Conservation (phyloP, 2,797 vertebrate genomes). For the Prunella strophiata region DNA sequence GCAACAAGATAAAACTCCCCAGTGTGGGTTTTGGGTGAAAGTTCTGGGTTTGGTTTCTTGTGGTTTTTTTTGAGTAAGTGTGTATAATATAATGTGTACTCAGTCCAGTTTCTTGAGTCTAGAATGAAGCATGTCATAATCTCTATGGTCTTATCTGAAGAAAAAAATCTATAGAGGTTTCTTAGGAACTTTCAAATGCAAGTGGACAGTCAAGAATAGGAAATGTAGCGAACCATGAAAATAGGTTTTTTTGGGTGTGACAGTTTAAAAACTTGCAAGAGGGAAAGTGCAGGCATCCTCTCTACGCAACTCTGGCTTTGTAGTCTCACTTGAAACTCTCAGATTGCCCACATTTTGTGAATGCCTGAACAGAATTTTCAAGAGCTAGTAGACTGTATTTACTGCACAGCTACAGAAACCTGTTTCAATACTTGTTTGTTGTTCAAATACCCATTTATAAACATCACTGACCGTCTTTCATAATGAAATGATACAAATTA, state of each 20-base stretch:
- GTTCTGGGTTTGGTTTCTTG: background rate
- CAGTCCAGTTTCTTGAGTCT: background rate
- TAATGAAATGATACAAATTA: background rate
- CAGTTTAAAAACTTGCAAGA: background rate
- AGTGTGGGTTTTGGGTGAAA: background rate
- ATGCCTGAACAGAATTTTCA: background rate
- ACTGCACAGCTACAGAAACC: background rate
- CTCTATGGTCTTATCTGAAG: background rate
- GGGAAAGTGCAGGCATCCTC: background rate
- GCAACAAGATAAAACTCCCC: background rate
- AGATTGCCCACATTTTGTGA: background rate
- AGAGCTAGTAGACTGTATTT: background rate
- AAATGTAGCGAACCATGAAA: background rate
- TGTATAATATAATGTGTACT: background rate
- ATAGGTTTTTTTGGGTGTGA: background rate
- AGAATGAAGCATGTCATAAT: background rate
- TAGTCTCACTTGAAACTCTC: background rate
- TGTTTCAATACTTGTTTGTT: background rate
- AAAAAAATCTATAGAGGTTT: background rate
- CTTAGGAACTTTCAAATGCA: background rate
- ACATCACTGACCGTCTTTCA: background rate
- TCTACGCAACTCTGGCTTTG: background rate
- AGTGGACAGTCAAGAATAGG: background rate
- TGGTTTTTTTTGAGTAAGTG: background rate
- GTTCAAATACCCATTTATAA: conserved; percentile 5